Evolutionary conservation across 2,888 invertebrate genomes (phyloP).

Genomic region (Drepana falcataria): DNA sequence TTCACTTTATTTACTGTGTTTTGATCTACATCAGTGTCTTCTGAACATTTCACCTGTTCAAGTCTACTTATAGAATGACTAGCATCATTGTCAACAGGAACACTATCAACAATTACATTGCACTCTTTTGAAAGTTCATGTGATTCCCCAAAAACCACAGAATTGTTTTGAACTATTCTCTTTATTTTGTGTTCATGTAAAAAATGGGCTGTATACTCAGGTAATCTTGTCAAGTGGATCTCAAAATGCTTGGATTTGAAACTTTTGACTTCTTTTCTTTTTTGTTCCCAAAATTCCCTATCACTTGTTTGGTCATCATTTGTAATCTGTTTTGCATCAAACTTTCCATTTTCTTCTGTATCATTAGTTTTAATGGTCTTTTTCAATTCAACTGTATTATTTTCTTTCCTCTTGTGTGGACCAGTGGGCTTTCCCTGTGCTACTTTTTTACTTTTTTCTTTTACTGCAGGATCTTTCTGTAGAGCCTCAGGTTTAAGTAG

Average conservation of each 20-base stretch:
- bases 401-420: no score
- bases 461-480: slow-evolving; percentile 4
- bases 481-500: slow-evolving; percentile 51
- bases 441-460: slow-evolving; percentile 4
- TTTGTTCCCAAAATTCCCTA: slow-evolving; percentile 29
- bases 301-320: slow-evolving; percentile 10
- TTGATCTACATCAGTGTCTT: not conserved
- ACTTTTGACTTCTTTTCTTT: slow-evolving; percentile 42
- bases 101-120: not conserved
- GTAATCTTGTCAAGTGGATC: slow-evolving; percentile 42
- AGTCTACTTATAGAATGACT: not conserved
- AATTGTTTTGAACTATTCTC: slow-evolving; percentile 37
- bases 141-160: slow-evolving; percentile 33
- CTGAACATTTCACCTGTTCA: not conserved
- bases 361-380: slow-evolving; percentile 9
- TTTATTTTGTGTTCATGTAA: slow-evolving; percentile 38
- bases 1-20: slow-evolving; percentile 23
- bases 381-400: slow-evolving; percentile 8
- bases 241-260: slow-evolving; percentile 52
- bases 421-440: not conserved
- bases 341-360: slow-evolving; percentile 5
- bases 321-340: not conserved
- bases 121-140: slow-evolving; percentile 10
- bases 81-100: slow-evolving; percentile 4
- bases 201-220: slow-evolving; percentile 37